Conservation (phyloP, 2,113 vertebrate species). For the Acanthisitta chloris region DNA sequence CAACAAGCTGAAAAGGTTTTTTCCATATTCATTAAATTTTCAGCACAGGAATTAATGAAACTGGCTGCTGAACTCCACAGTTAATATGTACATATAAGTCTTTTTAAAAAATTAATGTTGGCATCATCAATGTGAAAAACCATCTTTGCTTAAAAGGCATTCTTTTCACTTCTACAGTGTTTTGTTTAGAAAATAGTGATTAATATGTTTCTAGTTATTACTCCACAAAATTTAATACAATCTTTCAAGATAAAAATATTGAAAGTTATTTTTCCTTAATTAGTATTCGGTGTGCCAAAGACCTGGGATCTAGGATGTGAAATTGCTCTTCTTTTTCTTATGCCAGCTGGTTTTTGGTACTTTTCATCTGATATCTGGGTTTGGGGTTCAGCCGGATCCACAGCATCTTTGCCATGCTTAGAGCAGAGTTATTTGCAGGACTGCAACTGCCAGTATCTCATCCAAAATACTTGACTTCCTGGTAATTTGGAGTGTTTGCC, state of each 20-base stretch:
- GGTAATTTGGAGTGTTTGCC: neutral
- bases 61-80: neutral
- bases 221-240: neutral
- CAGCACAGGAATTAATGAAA: neutral
- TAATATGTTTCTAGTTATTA: neutral
- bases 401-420: neutral
- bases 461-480: neutral
- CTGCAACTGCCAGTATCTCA: neutral
- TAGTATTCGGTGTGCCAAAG: neutral
- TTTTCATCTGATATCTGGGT: neutral
- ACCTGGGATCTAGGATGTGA: neutral
- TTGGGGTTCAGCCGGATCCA: neutral
- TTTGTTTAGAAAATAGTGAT: neutral
- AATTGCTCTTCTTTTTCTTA: neutral
- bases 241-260: neutral
- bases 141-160: neutral
- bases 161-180: neutral
- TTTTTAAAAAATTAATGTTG: neutral
- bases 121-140: neutral
- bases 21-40: neutral
- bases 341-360: neutral
- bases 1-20: neutral
- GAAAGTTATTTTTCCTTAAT: neutral
- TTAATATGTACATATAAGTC: neutral
- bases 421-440: neutral